phyloP scores from a whole-genome alignment of 2,113 vertebrate species.

The Callithrix jacchus region DNA sequence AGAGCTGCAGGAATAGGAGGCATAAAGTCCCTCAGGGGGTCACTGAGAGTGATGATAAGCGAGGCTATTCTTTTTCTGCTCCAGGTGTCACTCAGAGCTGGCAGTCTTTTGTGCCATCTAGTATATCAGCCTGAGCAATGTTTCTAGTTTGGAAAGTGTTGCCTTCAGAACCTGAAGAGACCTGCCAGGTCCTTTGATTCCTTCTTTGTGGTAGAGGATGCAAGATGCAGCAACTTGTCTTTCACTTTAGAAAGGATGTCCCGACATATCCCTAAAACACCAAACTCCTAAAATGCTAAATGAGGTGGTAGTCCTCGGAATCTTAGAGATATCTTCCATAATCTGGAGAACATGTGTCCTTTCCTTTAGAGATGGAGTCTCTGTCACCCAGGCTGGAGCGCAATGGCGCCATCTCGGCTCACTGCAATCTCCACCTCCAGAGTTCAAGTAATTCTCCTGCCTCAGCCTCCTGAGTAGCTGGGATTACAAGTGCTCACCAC shows the following conservation, averaged over 20 bases:
- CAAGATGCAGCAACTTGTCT: neutral
- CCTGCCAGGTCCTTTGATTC: neutral
- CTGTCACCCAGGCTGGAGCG: too few relatives aligned
- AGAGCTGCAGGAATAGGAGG: neutral
- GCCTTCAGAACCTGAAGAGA: neutral
- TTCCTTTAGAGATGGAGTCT: too few relatives aligned
- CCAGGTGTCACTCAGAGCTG: neutral
- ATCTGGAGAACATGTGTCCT: too few relatives aligned
- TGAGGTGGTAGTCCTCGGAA: neutral
- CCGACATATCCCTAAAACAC: neutral
- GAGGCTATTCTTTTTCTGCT: neutral
- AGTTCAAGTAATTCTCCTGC: too few relatives aligned
- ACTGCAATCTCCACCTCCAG: too few relatives aligned
- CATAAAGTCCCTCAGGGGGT: neutral
- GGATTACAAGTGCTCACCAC: accelerated
- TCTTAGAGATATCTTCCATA: neutral
- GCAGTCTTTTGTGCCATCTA: neutral
- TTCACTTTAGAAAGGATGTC: neutral
- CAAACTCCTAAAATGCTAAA: neutral
- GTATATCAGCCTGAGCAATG: neutral
- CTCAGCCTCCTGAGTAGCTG: too few relatives aligned
- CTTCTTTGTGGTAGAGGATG: neutral
- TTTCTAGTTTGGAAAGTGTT: neutral
- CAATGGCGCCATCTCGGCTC: too few relatives aligned
- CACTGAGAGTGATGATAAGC: neutral